phyloP scores from a whole-genome alignment of 2,888 invertebrate genomes.

The Eilema caniola region DNA sequence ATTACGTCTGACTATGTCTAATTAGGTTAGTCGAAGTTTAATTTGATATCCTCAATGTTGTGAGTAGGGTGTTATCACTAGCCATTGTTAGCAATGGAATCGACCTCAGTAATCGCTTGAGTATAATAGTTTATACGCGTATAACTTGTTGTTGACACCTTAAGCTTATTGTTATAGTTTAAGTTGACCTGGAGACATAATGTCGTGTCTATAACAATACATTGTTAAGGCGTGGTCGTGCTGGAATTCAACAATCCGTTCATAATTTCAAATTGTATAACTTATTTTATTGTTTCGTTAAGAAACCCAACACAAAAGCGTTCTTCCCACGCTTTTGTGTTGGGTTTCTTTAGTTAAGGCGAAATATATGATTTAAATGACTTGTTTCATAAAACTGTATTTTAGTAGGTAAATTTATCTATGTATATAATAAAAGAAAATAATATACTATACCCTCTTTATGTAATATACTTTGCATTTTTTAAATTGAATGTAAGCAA shows the following conservation, averaged over 20 bases:
- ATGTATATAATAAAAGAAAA: too few relatives aligned
- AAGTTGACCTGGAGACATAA: neutral
- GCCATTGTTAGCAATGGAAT: slow-evolving; percentile 20
- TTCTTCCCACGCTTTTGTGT: too few relatives aligned
- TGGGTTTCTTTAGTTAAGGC: neutral
- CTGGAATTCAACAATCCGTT: neutral
- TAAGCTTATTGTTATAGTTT: slow-evolving; percentile 6
- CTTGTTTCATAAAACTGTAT: neutral
- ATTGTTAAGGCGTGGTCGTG: slow-evolving; percentile 4
- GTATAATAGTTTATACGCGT: neutral
- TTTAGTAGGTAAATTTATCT: neutral
- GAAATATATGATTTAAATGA: neutral
- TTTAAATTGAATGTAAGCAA: too few relatives aligned
- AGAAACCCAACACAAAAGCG: too few relatives aligned
- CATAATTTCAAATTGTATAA: neutral
- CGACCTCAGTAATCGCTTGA: neutral
- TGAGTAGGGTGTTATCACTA: slow-evolving; percentile 13
- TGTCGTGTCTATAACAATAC: slow-evolving; percentile 19
- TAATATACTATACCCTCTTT: too few relatives aligned
- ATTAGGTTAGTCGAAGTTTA: slow-evolving; percentile 14
- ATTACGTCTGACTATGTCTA: slow-evolving; percentile 4
- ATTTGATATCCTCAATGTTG: slow-evolving; percentile 14
- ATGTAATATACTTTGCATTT: too few relatives aligned
- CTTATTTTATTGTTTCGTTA: neutral
- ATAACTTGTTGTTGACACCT: slow-evolving; percentile 10